Base-by-base conservation (phyloP, 2,888 invertebrate genomes). In the Pseudoips prasinana region DNA sequence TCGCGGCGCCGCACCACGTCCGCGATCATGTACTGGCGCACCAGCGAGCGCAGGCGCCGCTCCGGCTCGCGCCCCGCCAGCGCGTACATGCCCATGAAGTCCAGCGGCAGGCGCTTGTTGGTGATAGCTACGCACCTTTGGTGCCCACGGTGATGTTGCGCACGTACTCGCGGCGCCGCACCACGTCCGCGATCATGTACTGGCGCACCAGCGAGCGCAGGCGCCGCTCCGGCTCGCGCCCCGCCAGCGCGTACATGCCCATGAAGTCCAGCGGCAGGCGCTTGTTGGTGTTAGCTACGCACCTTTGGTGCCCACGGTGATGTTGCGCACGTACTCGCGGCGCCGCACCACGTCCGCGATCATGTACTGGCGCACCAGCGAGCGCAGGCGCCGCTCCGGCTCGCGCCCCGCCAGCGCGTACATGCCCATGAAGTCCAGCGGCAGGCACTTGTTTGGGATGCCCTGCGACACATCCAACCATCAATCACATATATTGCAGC, bases 81-180 rank as follows among this genome's bases (percentile, higher is more conserved):
- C 98, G 98, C 80, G n/a, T n/a, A n/a, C n/a, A 96, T 96, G 8
- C 97, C 96, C 97, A 98, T 96, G 87, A 98, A 99, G 86, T 98
- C 98, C 33, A 99, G 88, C 0, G 98, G 98, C 46, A 99, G 90
- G 69, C 96, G 96, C 74, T 96, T 95, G 70, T 95, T 94, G 1
- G 96, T 96, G 51, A 97, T 92, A n/a, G n/a, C n/a, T n/a, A n/a
- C n/a, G n/a, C 43, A 80, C 91, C 90, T 60, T 91, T 89, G 29
- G 93, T 91, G 44, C 93, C 93, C 68, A 94, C 91, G 8, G 94
- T 93, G 53, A 96, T 90, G 42, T 94, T 94, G 72, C 96, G 95
- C 14, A 98, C 93, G 79, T 97, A 98, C 77, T 98, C 98, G 48
- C 98, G 90, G 55, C 97, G 91, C 54, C 97, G 91, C 75, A 95